Evolutionary conservation across 2,888 invertebrate genomes (phyloP).

Genomic region (Protophormia terraenovae): DNA sequence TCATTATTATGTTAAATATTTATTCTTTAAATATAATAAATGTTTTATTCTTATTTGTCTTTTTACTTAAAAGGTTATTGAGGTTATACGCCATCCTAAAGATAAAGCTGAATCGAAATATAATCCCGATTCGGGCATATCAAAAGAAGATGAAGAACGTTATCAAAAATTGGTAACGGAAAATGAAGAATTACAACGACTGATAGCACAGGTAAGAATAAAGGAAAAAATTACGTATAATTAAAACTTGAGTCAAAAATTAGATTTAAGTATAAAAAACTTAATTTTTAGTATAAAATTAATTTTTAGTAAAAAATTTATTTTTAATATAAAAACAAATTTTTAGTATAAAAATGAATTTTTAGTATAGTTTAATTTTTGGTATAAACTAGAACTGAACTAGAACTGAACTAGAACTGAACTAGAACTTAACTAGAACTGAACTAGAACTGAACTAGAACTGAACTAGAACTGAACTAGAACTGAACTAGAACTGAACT

Average conservation of each 20-base stretch:
- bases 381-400: no score
- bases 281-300: no score
- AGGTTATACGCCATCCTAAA: slow-evolving; percentile 93
- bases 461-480: no score
- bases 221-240: neutral
- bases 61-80: slow-evolving; percentile 88
- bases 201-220: slow-evolving; percentile 91
- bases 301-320: neutral
- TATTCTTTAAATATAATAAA: neutral
- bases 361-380: no score
- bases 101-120: slow-evolving; percentile 94
- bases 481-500: no score
- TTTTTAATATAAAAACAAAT: no score
- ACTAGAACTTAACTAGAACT: no score
- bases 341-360: no score
- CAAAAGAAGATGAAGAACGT: slow-evolving; percentile 96
- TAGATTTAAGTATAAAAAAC: no score
- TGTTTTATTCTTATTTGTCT: slow-evolving; percentile 72
- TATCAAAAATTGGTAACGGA: slow-evolving; percentile 95
- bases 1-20: neutral
- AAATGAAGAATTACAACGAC: slow-evolving; percentile 97
- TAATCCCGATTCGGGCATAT: slow-evolving; percentile 90
- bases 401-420: no score
- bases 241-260: no score
- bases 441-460: no score